Evolutionary conservation across 2,888 invertebrate genomes (phyloP), one percentile per base, ranked within the genome.

Genomic region (Drosophila hamatofila): DNA sequence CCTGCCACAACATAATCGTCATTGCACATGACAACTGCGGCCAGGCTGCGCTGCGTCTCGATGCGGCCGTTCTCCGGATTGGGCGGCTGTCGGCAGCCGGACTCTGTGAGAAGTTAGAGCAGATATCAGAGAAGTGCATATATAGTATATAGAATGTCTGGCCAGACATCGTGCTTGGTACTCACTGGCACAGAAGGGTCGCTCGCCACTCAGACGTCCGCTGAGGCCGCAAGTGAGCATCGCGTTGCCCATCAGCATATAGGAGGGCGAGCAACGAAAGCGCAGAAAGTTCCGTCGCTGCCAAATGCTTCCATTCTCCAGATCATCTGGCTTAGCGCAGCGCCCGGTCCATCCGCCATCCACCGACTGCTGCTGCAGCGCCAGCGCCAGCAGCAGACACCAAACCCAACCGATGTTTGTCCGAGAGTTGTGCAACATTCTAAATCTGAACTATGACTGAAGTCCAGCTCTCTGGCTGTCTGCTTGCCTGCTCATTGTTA

Each of bases 1-100:
- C 97, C 97, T 0, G 94, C 92, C 23, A 96, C 91, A 30, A 92
- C 90, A 89, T 94, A 95, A 0, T 95, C 95, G 0, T 96, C 94
- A 58, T 94, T 92, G 89, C 97, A 97, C 88, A 95, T 95, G 71
- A 95, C 94, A 67, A 94, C 93, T 1, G 95, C 91, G 86, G 95
- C 94, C 0, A 95, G 95, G 0, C 93, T 90, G 80, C 94, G 94
- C 14, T 93, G 93, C 0, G 93, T 86, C 35, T 94, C 92, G 7
- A 94, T 92, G 1, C 94, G 81, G 0, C 95, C 95, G 81, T 96
- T 94, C 8, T 91, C 90, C 0, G 95, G 94, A 6, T 89, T 54
- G 0, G 83, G 61, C 0, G 93, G 92, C 0, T 16, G 30, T 0
- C 77, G 49, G 84, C 97, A 97, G n/a, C 95, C 95, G 0, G 94